A percentile compares a stretch with the other conserved stretches of the same genome.
These are phyloP conservation scores for Brachyistius frenatus DNA, from an alignment of 2,113 vertebrate species.

Conservation along the genomic window DNA sequence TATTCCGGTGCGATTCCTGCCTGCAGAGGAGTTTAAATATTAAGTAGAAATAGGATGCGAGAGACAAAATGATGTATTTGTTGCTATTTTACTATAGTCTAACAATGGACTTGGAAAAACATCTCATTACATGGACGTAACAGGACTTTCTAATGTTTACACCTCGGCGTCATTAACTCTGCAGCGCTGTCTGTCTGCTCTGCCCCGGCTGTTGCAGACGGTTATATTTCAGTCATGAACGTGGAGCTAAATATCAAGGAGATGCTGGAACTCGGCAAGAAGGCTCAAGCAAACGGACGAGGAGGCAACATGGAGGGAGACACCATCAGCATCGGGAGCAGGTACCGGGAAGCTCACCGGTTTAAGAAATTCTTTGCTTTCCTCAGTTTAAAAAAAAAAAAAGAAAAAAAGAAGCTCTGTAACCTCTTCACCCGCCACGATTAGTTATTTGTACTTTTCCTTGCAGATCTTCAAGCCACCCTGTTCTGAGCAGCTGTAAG, in stretches of 20 bases:
- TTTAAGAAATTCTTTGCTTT: background rate
- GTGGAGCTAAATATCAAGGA: conserved; percentile 82
- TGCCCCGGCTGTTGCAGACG: conserved; percentile 72
- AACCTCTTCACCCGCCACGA: background rate
- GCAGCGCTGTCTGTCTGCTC: conserved; percentile 10
- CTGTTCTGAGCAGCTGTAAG: conserved; percentile 83
- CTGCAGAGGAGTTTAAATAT: too few species aligned
- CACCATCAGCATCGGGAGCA: conserved; percentile 80
- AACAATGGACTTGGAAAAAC: background rate
- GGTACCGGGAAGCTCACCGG: conserved; percentile 53
- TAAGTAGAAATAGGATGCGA: too few species aligned
- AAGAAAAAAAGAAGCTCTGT: background rate
- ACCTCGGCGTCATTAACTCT: background rate
- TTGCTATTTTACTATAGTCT: too few species aligned
- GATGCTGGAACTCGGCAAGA: conserved; percentile 79
- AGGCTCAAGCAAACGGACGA: conserved; percentile 46
- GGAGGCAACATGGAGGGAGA: conserved; percentile 75
- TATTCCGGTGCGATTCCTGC: too few species aligned
- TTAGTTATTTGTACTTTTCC: background rate
- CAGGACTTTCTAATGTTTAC: background rate
- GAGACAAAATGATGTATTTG: too few species aligned
- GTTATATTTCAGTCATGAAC: conserved; percentile 78
- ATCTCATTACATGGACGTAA: background rate
- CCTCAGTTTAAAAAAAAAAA: background rate
- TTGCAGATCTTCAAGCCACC: conserved; percentile 81